Evolutionary conservation across 2,797 vertebrate genomes (phyloP), one percentile per base, ranked within the genome.

Genomic region (Cuculus canorus): DNA sequence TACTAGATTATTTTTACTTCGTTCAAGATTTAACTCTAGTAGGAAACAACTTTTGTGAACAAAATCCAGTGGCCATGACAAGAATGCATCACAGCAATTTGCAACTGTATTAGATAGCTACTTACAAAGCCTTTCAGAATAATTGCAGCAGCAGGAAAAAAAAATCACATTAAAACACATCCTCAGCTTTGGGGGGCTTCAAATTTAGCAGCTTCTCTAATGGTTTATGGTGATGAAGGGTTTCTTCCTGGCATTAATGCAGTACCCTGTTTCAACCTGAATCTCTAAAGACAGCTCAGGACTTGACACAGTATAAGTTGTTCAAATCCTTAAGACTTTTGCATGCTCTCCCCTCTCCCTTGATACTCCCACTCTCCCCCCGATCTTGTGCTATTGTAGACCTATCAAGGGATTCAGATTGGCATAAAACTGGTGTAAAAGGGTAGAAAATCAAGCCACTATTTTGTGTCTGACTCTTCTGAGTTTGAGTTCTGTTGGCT

Each of bases 301-400:
- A 52, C 11, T 9, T 37, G 45, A 39, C 61, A 59, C 18, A 3
- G 17, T 52, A 1, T 4, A 60, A 65, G 3, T 9, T 77, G 39
- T 48, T 54, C 4, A 3, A 79, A 78, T 48, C 52, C 52, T 78
- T 10, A 12, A 35, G 27, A 69, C 54, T 82, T 73, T 65, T 35
- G 25, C 5, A 10, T 0, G 0, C 3, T 7, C 53, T 22, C 2
- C 27, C 2, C 27, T 2, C 10, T 3, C 0, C 14, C 2, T 6
- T 2, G 5, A n/a, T n/a, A n/a, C n/a, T 27, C 8, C 2, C 13
- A 43, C 6, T 17, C 14, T 2, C 6, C 43, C 17, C 27, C 7
- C 2, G 10, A 66, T 19, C 25, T 75, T 77, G 80, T 60, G 24
- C 28, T 50, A 1, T 21, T 45, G 27, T 6, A 11, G 22, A 82